Percentiles rank a stretch among this genome's conserved stretches.
Evolutionary conservation across 1,140 invertebrate genomes (phyloP).

Genomic region (Drosophila prosaltans): DNA sequence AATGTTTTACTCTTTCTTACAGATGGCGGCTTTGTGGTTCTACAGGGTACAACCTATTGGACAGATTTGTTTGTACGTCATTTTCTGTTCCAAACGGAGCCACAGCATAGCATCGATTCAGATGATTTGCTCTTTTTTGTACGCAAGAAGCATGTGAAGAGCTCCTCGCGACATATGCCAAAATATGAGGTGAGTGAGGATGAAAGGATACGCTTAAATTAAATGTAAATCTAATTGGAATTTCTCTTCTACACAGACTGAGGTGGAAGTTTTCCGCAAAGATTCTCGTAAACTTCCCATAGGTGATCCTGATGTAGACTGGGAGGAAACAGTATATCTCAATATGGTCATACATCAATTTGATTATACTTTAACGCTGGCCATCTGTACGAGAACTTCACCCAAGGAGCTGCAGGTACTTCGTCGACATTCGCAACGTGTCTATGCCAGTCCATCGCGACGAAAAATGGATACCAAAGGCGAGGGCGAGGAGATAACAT

Average conservation of each 20-base stretch:
- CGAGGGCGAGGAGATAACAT: conserved; percentile 98
- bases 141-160: conserved; percentile 94
- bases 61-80: conserved; percentile 97
- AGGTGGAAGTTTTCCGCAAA: conserved; percentile 97
- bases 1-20: conserved; percentile 59
- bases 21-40: conserved; percentile 95
- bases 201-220: too few relatives aligned
- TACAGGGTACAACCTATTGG: conserved; percentile 97
- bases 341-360: conserved; percentile 99
- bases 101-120: conserved; percentile 90
- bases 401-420: conserved; percentile 97
- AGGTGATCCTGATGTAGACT: conserved; percentile 97
- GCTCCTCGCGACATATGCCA: conserved; percentile 91
- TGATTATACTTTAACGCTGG: conserved; percentile 98
- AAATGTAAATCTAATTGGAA: background rate
- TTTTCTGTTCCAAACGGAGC: conserved; percentile 94
- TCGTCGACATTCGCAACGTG: conserved; percentile 95
- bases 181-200: conserved; percentile 90
- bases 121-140: conserved; percentile 99
- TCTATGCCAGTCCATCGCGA: conserved; percentile 98
- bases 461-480: conserved; percentile 99
- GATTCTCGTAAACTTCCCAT: conserved; percentile 98
- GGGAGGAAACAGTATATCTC: conserved; percentile 99
- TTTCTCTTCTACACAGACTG: conserved; percentile 86
- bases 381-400: conserved; percentile 98